Percentiles rank a stretch among this genome's conserved stretches.
phyloP scores from a whole-genome alignment of 2,888 invertebrate genomes.

The Torymus tubicola region DNA sequence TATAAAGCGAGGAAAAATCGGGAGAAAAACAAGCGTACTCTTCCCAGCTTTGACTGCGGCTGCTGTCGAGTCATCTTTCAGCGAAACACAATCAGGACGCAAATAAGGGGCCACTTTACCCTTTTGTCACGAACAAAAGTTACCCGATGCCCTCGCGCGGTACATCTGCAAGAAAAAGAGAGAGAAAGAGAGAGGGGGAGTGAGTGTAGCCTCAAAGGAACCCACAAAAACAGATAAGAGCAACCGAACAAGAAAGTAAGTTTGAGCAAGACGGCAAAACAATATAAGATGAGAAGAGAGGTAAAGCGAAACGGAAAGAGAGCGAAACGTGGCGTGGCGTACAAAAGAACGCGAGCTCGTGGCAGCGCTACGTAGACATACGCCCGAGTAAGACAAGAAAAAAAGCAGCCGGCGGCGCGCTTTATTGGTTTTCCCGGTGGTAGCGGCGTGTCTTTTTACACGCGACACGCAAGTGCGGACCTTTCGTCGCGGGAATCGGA shows the following conservation, averaged over 20 bases:
- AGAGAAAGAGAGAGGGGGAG: background rate
- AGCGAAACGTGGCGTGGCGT: background rate
- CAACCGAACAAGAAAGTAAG: conserved; percentile 4
- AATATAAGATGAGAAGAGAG: conserved; percentile 6
- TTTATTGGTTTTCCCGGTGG: conserved; percentile 39
- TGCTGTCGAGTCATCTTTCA: background rate
- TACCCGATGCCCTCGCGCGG: too few relatives aligned
- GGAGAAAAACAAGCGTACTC: background rate
- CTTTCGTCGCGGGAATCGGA: background rate
- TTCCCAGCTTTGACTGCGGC: conserved; percentile 15
- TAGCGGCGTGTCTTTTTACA: background rate
- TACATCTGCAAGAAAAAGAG: background rate
- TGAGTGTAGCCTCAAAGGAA: background rate
- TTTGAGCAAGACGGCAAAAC: conserved; percentile 23
- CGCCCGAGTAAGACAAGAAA: background rate
- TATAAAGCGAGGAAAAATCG: conserved; percentile 11
- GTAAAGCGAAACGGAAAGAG: background rate
- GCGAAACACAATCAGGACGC: conserved; percentile 38
- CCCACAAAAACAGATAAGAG: conserved; percentile 6
- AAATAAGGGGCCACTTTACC: conserved; percentile 14
- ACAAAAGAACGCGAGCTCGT: background rate
- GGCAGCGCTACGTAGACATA: background rate
- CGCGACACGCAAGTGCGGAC: background rate
- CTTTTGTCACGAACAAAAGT: background rate
- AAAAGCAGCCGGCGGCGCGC: background rate